Base-by-base conservation (phyloP, 2,888 invertebrate genomes). In the Podabrus alpinus region DNA sequence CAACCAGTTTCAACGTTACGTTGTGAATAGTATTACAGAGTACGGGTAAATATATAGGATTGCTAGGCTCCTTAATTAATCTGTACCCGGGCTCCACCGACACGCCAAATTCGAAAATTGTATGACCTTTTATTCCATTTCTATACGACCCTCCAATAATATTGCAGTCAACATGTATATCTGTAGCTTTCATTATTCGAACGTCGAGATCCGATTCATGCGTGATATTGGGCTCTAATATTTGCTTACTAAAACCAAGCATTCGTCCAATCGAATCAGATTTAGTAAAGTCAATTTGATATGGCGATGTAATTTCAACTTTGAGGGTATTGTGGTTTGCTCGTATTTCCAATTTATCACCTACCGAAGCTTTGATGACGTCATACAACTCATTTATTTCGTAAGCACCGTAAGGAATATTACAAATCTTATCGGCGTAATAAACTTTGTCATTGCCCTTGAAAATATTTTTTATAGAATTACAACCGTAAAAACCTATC, bases 391-490 rank as follows among this genome's bases (percentile, higher is more conserved):
- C 59, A 7, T 59, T 59, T n/a, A 59, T 59, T 5, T 59, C 59
- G 15, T 59, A 59, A 59, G 13, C 11, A 59, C 59, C 59, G 59
- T 2, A 15, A 7, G 59, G 59, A 3, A 59, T 11, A 15, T 2
- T 59, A n/a, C 11, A 15, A 3, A 59, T 15, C 15, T 59, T 59
- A 10, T 67, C 71, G 9, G 7, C 15, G 9, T 77, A 69, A 67
- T 79, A 77, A 72, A 86, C 83, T 72, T 81, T 82, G 76, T 85
- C 85, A 73, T 85, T 83, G 59, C 75, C 77, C 45, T 78, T 77
- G 77, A 85, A 83, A 1, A 86, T 80, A 78, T 86, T 86, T 1
- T 84, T 83, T 71, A 85, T 83, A 5, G 82, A n/a, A n/a, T n/a
- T n/a, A n/a, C n/a, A n/a, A n/a, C n/a, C n/a, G n/a, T n/a, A n/a